Conservation (phyloP, 2,888 invertebrate species). For the Cephus rjabovi region DNA sequence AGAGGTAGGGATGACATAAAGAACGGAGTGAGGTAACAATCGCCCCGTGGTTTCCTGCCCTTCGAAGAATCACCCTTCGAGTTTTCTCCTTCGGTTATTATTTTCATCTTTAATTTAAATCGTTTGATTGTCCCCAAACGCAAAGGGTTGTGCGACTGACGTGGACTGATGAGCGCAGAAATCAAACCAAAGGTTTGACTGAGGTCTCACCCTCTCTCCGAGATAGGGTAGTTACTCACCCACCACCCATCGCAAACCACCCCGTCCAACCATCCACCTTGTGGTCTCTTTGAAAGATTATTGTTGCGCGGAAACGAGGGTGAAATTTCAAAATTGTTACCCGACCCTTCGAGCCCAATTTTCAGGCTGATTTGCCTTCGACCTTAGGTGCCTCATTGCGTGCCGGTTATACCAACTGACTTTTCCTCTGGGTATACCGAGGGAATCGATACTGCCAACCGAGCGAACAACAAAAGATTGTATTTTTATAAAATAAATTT, state of each 20-base stretch:
- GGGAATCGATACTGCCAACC: not conserved
- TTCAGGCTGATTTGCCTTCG: constrained; percentile 21
- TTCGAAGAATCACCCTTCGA: constrained; percentile 21
- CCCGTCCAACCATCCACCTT: constrained; percentile 2
- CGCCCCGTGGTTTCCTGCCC: not conserved
- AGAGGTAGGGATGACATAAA: not conserved
- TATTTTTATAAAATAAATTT: not conserved
- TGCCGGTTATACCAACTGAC: not conserved
- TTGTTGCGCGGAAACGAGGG: constrained; percentile 23
- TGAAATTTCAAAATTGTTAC: constrained; percentile 25
- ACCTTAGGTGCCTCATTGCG: not conserved
- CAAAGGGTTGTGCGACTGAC: constrained; percentile 53
- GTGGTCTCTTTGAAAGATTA: constrained; percentile 23
- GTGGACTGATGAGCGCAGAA: constrained; percentile 40
- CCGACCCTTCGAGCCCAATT: constrained; percentile 11
- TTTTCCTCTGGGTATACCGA: not conserved
- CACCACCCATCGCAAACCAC: not conserved
- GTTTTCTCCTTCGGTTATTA: constrained; percentile 34
- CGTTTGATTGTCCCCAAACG: constrained; percentile 39
- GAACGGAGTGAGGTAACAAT: not conserved
- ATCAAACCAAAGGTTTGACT: constrained; percentile 20
- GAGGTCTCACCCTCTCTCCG: constrained; percentile 9
- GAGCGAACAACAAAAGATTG: not conserved
- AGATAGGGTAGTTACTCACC: constrained; percentile 3
- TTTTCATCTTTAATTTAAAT: constrained; percentile 56